These are phyloP conservation scores for Camponotus pennsylvanicus DNA, from an alignment of 1,140 invertebrate species.

Conservation along the genomic window DNA sequence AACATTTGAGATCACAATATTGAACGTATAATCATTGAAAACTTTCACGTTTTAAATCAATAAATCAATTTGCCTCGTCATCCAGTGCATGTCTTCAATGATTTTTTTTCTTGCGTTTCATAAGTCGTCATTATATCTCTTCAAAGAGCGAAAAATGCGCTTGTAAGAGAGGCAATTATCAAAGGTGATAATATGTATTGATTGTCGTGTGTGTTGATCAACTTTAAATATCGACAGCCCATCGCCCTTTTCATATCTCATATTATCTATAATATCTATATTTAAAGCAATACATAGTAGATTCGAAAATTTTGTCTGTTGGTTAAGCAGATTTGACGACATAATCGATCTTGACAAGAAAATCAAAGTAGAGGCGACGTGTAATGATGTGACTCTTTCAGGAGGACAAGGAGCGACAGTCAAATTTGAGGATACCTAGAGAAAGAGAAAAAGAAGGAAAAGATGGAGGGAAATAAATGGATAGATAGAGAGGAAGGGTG, in stretches of 20 bases:
- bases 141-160: too few species aligned
- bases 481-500: slow-evolving; percentile 60
- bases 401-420: slow-evolving; percentile 50
- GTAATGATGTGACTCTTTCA: slow-evolving; percentile 25
- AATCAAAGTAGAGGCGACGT: not conserved
- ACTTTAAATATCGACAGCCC: not conserved
- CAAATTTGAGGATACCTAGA: slow-evolving; percentile 79
- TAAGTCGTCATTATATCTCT: too few species aligned
- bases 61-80: slow-evolving; percentile 10
- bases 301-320: not conserved
- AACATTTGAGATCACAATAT: not conserved
- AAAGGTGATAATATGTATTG: not conserved
- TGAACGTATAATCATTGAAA: not conserved
- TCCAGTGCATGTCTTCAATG: too few species aligned
- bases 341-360: not conserved
- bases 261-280: not conserved
- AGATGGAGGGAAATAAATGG: slow-evolving; percentile 56
- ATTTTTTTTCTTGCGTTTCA: too few species aligned
- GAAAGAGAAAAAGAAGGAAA: slow-evolving; percentile 48
- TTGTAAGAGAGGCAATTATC: not conserved
- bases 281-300: not conserved
- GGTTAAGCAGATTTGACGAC: not conserved
- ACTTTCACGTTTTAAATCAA: too few species aligned
- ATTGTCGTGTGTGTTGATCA: not conserved
- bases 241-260: not conserved